A percentile compares a stretch with the other conserved stretches of the same genome.
These are phyloP conservation scores for Narcine bancroftii DNA, from an alignment of 2,113 vertebrate species.

Conservation along the genomic window DNA sequence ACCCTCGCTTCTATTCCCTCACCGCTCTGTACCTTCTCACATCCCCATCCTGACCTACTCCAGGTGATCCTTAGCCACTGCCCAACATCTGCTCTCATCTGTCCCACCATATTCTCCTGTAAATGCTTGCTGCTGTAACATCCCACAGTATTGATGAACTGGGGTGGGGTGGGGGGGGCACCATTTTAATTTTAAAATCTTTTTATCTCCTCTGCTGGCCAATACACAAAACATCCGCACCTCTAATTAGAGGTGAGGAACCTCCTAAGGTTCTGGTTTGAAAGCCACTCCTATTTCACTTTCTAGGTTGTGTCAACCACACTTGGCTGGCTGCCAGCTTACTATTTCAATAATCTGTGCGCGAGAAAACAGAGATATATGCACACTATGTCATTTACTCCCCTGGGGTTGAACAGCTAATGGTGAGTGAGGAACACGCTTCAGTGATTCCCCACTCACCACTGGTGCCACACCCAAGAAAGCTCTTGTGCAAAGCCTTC, in stretches of 20 bases:
- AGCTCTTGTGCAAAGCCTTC: not conserved
- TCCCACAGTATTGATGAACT: not conserved
- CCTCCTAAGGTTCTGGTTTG: not conserved
- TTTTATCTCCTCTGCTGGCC: too few relatives aligned
- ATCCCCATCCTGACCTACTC: too few relatives aligned
- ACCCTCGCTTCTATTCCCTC: too few relatives aligned
- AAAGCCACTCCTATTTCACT: not conserved
- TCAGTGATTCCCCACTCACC: too few relatives aligned
- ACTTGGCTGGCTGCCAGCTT: not conserved
- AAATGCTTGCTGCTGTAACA: not conserved
- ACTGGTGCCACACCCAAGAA: not conserved
- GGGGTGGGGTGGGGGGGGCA: too few relatives aligned
- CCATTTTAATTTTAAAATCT: not conserved
- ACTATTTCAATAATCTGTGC: not conserved
- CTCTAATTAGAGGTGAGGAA: not conserved
- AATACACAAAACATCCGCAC: not conserved
- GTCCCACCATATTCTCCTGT: too few relatives aligned
- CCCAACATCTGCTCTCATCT: not conserved
- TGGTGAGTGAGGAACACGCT: not conserved
- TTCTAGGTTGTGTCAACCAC: not conserved
- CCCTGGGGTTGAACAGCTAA: not conserved
- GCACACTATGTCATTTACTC: not conserved
- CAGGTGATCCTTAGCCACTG: not conserved
- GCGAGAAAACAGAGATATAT: not conserved
- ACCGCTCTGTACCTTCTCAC: too few relatives aligned